phyloP scores from a whole-genome alignment of 2,888 invertebrate species.

The Dugesia japonica region DNA sequence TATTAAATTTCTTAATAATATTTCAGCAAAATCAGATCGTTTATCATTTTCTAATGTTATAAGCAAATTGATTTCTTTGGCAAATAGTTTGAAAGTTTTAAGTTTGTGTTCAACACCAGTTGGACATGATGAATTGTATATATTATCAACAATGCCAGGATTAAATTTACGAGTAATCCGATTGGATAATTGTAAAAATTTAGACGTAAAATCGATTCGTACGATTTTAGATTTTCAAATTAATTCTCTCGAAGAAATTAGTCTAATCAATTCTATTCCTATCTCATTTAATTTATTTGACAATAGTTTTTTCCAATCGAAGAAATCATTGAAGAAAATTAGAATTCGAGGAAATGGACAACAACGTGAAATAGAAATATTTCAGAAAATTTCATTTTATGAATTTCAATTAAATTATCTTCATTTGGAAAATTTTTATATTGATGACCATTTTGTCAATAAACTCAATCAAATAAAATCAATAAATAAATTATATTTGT shows the following conservation, averaged over 20 bases:
- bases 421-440: not conserved
- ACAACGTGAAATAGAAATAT: not conserved
- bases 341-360: not conserved
- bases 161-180: not conserved
- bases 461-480: not conserved
- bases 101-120: not conserved
- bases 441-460: not conserved
- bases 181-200: slow-evolving; percentile 5
- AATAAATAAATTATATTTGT: not conserved
- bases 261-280: not conserved
- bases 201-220: not conserved
- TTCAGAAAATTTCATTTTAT: not conserved
- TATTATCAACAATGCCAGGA: not conserved
- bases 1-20: not conserved
- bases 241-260: not conserved
- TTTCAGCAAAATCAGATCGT: not conserved
- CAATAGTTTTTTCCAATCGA: not conserved
- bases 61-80: not conserved
- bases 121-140: not conserved
- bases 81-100: not conserved
- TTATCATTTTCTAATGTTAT: not conserved
- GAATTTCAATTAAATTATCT: not conserved
- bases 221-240: not conserved
- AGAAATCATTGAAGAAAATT: not conserved
- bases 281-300: not conserved